Evolutionary conservation across 2,888 invertebrate genomes (phyloP), one percentile per base, ranked within the genome.

Genomic region (Tanypteryx hageni): DNA sequence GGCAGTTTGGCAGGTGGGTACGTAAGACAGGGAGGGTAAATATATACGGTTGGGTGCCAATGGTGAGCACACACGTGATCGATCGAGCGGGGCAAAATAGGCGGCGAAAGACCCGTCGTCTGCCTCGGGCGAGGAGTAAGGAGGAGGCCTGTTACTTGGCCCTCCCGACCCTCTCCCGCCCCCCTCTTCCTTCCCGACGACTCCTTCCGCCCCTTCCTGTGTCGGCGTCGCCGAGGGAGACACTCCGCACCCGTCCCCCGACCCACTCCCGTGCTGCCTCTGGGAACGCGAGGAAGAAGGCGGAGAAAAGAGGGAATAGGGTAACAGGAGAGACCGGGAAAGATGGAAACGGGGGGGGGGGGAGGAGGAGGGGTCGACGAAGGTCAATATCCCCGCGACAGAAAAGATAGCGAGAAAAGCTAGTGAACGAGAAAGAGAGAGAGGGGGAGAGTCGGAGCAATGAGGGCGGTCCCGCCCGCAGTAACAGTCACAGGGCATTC

Each of bases 301-400:
- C 44, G 44, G 44, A 44, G 44, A 44, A 44, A 44, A 44, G 44
- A 44, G 44, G 44, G 44, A 44, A 44, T 44, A 44, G 44, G 44
- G 44, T 44, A 44, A 44, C 44, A 44, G 44, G 44, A 44, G 44
- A 5, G 44, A 44, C 44, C 44, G 44, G n/a, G 44, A 44, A 44
- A 44, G 44, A 44, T 44, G 44, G 44, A 5, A 5, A 1, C 3
- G 44, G 44, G 44, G 5, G 44, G 44, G 44, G 22, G 22, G 22
- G 76, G 76, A 22, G 22, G 76, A 22, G 22, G 27, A 13, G 68
- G 22, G 76, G 76, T 76, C 76, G 76, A 10, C 8, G 76, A 76
- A 76, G 76, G 76, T 76, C 76, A 76, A 76, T 76, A 76, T 76
- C 76, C 22, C 14, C 76, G 76, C 76, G 76, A 76, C 76, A 76